Base-by-base conservation (phyloP, 2,113 vertebrate genomes). In the Maccullochella peelii region DNA sequence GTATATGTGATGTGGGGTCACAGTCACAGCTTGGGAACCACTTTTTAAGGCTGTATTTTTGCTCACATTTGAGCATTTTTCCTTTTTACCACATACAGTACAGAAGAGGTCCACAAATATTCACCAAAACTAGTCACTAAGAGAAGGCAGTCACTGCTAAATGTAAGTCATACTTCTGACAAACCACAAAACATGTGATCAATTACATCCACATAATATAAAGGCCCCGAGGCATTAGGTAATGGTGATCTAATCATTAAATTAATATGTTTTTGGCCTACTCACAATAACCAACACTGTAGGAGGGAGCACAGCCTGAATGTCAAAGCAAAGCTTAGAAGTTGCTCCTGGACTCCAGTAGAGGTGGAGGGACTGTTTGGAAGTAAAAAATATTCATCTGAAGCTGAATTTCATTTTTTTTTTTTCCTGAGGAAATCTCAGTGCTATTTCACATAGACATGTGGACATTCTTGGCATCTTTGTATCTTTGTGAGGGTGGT, bases 401-500 rank as follows among this genome's bases (percentile, higher is more conserved):
- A 50, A 55, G 12, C 21, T 5, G 42, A 54, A 23, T 23, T 61
- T 5, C 3, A 20, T n/a, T 12, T 88, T 68, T 33, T n/a, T n/a
- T 87, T 59, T n/a, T 25, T 10, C 49, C 38, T 25, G 27, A 61
- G 44, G 42, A 66, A 71, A 70, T 79, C 44, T 78, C 40, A 11
- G 55, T 6, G 2, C 8, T 40, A 40, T 84, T 83, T 90, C 54
- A 80, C 82, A 71, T 57, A 54, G 16, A 20, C 76, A 36, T 69
- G 88, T 77, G 57, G 49, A 77, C 16, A 86, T 80, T 79, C 79
- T 78, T 80, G 54, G 57, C 63, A 74, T 82, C 27, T 82, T 66
- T 77, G 42, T 58, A 67, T 81, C 61, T 50, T 69, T 10, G n/a
- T 21, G 36, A 82, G 86, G 90, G 87, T 84, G 90, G 70, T 49